Evolutionary conservation across 2,797 vertebrate genomes (phyloP), one percentile per base, ranked within the genome.

Genomic region (Bovichtus diacanthus): DNA sequence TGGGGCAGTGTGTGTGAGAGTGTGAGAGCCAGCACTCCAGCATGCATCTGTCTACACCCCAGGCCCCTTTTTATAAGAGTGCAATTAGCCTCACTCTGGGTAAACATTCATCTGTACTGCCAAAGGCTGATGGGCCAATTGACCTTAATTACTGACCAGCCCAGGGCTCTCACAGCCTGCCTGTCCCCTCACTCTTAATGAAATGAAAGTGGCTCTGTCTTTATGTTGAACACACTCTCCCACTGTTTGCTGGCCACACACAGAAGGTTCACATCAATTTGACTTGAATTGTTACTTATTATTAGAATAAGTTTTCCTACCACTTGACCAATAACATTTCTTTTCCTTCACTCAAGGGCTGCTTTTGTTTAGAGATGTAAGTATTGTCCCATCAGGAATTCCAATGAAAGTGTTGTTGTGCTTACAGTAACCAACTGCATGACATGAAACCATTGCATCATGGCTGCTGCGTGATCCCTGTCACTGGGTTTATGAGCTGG

Each of bases 51-150:
- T 92, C 92, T 78, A 63, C 87, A 92, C 89, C 84, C 84, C 68
- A 56, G 88, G 85, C 88, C 86, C 74, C 91, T 90, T 93, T 46
- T 93, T 93, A 91, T 91, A 92, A 91, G 91, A 90, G 89, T 70
- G 90, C 92, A 94, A 92, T 94, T 94, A 95, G 93, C 88, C 81
- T 88, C 86, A 85, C 90, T 92, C 87, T 91, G 90, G 78, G 92
- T 94, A 94, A 94, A 95, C 92, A 94, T 93, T 94, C 90, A 93
- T 94, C 89, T 89, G 86, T 66, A 62, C 91, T 91, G 90, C 91
- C 87, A 88, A 89, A 91, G 90, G 90, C 91, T 92, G 93, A 93
- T 90, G 83, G 88, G 88, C 90, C 92, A 93, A 93, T 93, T 94
- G 93, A 94, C 94, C 92, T 93, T 93, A 94, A 93, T 94, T 94